phyloP scores from a whole-genome alignment of 2,797 vertebrate species.

The Rhadinocentrus ornatus region DNA sequence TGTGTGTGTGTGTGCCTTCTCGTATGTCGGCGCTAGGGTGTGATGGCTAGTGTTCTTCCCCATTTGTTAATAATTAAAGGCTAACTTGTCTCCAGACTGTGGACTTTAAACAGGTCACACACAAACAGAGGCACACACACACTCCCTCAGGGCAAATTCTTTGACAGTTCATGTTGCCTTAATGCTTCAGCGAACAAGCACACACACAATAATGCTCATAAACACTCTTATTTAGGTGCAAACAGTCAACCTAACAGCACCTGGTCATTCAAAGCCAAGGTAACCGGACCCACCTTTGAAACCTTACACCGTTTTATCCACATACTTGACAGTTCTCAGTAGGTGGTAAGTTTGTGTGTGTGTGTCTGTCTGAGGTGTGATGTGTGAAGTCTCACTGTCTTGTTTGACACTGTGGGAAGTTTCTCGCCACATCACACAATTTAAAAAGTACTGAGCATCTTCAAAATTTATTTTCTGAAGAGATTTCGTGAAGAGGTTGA shows the following conservation, averaged over 20 bases:
- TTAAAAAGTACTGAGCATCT: slow-evolving; percentile 2
- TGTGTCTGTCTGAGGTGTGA: slow-evolving; percentile 5
- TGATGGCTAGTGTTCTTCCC: slow-evolving; percentile 52
- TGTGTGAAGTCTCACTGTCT: slow-evolving; percentile 6
- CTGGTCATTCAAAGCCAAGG: slow-evolving; percentile 60
- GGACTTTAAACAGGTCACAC: slow-evolving; percentile 74
- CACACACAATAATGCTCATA: slow-evolving; percentile 17
- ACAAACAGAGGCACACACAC: slow-evolving; percentile 33
- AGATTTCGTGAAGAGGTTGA: no score
- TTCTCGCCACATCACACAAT: slow-evolving; percentile 21
- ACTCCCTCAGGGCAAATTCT: slow-evolving; percentile 64
- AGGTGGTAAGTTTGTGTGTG: slow-evolving; percentile 18
- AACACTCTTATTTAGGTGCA: slow-evolving; percentile 50
- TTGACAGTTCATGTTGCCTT: slow-evolving; percentile 62
- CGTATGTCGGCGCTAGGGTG: slow-evolving; percentile 21
- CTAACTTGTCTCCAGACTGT: slow-evolving; percentile 68
- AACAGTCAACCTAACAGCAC: slow-evolving; percentile 55
- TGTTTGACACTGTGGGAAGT: background rate
- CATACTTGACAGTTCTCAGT: slow-evolving; percentile 30
- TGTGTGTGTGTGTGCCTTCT: slow-evolving; percentile 15
- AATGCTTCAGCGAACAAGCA: slow-evolving; percentile 46
- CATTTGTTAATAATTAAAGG: slow-evolving; percentile 83
- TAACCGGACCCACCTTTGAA: slow-evolving; percentile 67
- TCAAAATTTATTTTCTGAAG: background rate
- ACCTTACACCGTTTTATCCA: slow-evolving; percentile 52